A percentile compares a stretch with the other conserved stretches of the same genome.
Conservation (phyloP, 2,113 vertebrate genomes). For the Isichthys henryi region DNA sequence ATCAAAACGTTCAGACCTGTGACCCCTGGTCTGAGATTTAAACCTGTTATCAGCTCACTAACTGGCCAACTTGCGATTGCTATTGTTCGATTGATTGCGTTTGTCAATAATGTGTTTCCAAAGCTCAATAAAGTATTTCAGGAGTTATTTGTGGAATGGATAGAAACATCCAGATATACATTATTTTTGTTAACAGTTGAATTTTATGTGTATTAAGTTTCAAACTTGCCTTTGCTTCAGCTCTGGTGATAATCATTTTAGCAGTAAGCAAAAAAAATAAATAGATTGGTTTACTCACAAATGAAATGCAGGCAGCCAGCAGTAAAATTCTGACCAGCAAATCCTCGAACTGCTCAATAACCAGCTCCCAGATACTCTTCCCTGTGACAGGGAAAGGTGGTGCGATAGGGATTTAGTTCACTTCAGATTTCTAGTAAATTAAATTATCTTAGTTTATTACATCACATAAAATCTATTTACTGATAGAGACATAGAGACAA, state of each 20-base stretch:
- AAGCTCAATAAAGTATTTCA: background rate
- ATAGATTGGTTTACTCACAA: constrained; percentile 57
- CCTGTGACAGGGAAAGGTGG: constrained; percentile 36
- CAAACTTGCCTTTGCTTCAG: background rate
- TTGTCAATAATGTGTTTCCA: background rate
- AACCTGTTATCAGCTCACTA: constrained; percentile 3
- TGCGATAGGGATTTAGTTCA: background rate
- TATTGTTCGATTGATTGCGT: background rate
- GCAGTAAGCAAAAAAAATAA: background rate
- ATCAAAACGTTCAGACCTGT: background rate
- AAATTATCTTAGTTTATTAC: background rate
- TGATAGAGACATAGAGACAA: background rate
- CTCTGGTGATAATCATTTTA: background rate
- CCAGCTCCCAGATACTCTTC: constrained; percentile 69
- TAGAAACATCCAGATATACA: background rate
- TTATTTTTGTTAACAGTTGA: background rate
- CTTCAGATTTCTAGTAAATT: background rate
- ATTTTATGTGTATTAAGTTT: background rate
- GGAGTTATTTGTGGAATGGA: background rate
- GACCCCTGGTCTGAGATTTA: background rate
- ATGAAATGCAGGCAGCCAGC: constrained; percentile 83
- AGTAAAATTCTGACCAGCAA: constrained; percentile 81
- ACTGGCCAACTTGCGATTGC: background rate
- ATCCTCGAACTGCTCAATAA: constrained; percentile 84
- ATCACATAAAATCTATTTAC: background rate